Conservation (phyloP, 1,140 invertebrate species). For the Phortica variegata region DNA sequence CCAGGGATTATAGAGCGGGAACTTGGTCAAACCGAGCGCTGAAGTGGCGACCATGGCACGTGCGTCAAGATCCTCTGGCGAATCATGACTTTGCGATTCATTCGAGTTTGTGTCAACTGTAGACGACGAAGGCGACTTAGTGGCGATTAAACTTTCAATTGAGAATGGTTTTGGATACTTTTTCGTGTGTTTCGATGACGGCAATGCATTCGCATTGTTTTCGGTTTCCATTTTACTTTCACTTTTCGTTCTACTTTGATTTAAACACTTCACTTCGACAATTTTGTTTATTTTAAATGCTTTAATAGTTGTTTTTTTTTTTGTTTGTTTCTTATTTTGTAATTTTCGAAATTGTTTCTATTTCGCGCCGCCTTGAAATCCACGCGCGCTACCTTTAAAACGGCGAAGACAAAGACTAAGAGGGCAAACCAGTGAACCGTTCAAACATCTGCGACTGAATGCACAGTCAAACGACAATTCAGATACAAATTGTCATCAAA, state of each 20-base stretch:
- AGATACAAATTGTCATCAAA: conserved; percentile 31
- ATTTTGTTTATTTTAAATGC: too few species aligned
- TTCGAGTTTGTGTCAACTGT: background rate
- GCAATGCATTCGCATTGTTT: background rate
- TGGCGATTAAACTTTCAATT: conserved; percentile 53
- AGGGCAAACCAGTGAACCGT: conserved; percentile 47
- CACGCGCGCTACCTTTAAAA: conserved; percentile 8
- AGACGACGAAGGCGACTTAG: conserved; percentile 31
- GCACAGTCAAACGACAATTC: conserved; percentile 25
- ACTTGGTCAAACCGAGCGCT: conserved; percentile 44
- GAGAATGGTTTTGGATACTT: conserved; percentile 51
- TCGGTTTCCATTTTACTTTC: conserved; percentile 6
- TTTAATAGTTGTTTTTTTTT: background rate
- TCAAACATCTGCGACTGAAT: conserved; percentile 50
- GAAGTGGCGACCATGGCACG: conserved; percentile 44
- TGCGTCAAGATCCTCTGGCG: conserved; percentile 37
- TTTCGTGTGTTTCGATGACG: conserved; percentile 7
- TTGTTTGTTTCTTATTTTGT: background rate
- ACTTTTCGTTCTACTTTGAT: conserved; percentile 15
- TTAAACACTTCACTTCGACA: too few species aligned
- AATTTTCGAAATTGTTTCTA: too few species aligned
- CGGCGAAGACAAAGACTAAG: background rate
- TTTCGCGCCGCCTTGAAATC: conserved; percentile 12
- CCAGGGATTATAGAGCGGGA: conserved; percentile 55
- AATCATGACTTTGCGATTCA: background rate